These are phyloP conservation scores for Prolemur simus DNA, from an alignment of 2,113 vertebrate genomes.

Conservation along the genomic window DNA sequence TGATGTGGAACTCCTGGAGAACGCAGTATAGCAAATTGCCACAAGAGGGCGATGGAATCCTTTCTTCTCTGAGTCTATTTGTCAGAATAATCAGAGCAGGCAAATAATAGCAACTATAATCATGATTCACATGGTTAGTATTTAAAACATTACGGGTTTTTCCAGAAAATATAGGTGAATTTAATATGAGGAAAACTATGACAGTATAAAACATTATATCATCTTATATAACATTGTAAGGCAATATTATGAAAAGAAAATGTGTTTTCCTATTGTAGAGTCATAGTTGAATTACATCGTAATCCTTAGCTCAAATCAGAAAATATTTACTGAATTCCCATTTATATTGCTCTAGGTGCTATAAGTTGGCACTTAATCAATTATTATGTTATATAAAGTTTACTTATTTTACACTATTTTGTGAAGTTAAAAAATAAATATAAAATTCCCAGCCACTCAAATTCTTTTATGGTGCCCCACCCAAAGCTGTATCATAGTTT, in stretches of 20 bases:
- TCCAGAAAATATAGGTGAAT: neutral
- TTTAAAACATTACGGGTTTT: slow-evolving; percentile 35
- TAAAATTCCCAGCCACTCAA: neutral
- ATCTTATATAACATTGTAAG: neutral
- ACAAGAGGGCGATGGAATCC: slow-evolving; percentile 62
- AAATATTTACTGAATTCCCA: neutral
- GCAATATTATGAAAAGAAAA: neutral
- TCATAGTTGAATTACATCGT: slow-evolving; percentile 7
- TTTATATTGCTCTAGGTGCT: neutral
- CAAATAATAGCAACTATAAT: neutral
- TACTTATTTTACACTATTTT: slow-evolving; percentile 49
- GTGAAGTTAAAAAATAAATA: neutral
- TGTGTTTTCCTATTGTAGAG: slow-evolving; percentile 24
- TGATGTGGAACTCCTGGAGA: neutral
- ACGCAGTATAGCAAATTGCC: slow-evolving; percentile 35
- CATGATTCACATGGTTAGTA: neutral
- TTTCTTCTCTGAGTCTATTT: slow-evolving; percentile 2
- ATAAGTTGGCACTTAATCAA: neutral
- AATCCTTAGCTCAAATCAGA: slow-evolving; percentile 34
- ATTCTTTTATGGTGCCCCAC: neutral
- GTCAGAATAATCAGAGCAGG: neutral
- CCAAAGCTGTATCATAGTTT: neutral
- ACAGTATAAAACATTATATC: neutral
- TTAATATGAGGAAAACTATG: slow-evolving; percentile 7
- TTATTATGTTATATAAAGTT: neutral